These are phyloP conservation scores for Hydropsyche tenuis DNA, from an alignment of 1,140 invertebrate species.

Conservation along the genomic window DNA sequence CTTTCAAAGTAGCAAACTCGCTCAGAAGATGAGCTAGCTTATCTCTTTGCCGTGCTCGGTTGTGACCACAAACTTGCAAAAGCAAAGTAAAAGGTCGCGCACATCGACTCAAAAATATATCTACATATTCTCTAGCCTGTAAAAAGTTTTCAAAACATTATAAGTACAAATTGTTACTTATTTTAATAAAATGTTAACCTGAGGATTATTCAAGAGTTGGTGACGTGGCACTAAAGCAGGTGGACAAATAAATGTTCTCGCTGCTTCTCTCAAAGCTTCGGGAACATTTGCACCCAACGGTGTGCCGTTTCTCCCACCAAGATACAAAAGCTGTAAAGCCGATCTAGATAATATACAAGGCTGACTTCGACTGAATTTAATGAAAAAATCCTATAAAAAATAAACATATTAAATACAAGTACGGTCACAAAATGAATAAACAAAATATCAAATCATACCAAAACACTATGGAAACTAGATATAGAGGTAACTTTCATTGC, in stretches of 20 bases:
- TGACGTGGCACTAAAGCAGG: slow-evolving; percentile 79
- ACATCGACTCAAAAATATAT: slow-evolving; percentile 87
- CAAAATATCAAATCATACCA: slow-evolving; percentile 66
- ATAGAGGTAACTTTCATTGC: slow-evolving; percentile 84
- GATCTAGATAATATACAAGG: slow-evolving; percentile 95
- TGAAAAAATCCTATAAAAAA: slow-evolving; percentile 85
- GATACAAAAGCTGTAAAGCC: slow-evolving; percentile 84
- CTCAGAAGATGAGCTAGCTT: slow-evolving; percentile 90
- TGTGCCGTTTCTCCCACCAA: slow-evolving; percentile 53
- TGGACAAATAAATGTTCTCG: slow-evolving; percentile 86
- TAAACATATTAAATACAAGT: neutral
- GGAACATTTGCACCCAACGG: slow-evolving; percentile 34
- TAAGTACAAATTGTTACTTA: slow-evolving; percentile 10
- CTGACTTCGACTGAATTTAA: slow-evolving; percentile 87
- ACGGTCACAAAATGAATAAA: neutral
- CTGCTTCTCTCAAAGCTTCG: slow-evolving; percentile 75
- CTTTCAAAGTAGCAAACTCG: slow-evolving; percentile 85
- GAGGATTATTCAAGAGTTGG: slow-evolving; percentile 67
- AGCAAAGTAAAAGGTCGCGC: slow-evolving; percentile 86
- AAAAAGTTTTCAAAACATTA: slow-evolving; percentile 4
- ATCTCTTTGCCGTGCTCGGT: slow-evolving; percentile 91
- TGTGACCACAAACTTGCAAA: slow-evolving; percentile 93
- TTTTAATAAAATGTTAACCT: slow-evolving; percentile 54
- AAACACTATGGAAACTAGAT: slow-evolving; percentile 79
- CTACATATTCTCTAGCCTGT: slow-evolving; percentile 84